Evolutionary conservation across 2,888 invertebrate species (phyloP).

Genomic region (Actias luna): DNA sequence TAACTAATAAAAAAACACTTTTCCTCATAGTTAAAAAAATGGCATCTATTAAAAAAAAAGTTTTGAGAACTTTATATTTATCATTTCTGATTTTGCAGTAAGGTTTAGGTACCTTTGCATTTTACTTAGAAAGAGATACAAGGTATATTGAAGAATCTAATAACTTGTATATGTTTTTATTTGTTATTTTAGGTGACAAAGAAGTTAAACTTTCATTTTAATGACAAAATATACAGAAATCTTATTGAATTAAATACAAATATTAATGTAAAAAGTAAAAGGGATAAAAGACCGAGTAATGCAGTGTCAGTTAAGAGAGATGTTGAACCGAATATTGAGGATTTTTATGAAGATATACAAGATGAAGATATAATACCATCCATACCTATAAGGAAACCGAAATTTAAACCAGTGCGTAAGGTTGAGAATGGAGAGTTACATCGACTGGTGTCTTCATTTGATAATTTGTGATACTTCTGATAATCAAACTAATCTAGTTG

Average conservation of each 20-base stretch:
- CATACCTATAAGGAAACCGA: conserved; percentile 56
- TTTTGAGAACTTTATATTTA: neutral
- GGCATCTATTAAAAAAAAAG: neutral
- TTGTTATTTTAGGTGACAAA: conserved; percentile 56
- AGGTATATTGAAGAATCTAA: too few species aligned
- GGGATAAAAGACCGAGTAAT: conserved; percentile 42
- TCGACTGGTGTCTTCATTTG: conserved; percentile 59
- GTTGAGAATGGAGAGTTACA: conserved; percentile 59
- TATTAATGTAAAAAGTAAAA: conserved; percentile 47
- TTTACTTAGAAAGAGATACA: too few species aligned
- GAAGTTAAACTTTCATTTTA: conserved; percentile 71
- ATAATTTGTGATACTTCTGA: conserved; percentile 55
- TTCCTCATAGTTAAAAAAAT: too few species aligned
- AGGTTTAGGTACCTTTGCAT: too few species aligned
- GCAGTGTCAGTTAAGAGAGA: conserved; percentile 53
- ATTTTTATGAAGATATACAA: conserved; percentile 63
- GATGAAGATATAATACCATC: conserved; percentile 55
- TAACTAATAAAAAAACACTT: too few species aligned
- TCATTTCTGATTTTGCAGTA: neutral
- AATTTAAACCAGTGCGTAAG: conserved; percentile 55
- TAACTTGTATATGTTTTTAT: neutral
- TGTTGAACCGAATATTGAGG: conserved; percentile 72
- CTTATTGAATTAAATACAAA: conserved; percentile 70
- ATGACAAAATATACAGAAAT: conserved; percentile 72
- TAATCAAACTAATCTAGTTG: neutral